Base-by-base conservation (phyloP, 2,113 vertebrate species). In the Neolamprologus kungweensis region DNA sequence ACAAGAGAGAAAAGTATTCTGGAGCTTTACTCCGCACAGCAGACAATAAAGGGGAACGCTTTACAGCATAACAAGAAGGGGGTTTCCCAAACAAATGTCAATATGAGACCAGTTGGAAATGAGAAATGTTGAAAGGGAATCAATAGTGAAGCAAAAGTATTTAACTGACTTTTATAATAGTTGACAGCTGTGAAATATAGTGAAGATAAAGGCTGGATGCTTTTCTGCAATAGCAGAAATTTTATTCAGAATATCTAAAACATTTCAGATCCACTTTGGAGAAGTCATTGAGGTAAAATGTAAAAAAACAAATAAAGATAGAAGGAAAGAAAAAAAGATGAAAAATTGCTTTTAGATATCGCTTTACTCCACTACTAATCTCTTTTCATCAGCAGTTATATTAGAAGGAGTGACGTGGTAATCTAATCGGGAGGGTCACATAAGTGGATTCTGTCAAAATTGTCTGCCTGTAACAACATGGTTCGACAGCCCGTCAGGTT, bases 151-250 rank as follows among this genome's bases (percentile, higher is more conserved):
- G 85, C 88, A 50, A 55, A 54, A 80, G 84, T 89, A 84, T 93
- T 95, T 93, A 93, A 92, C 89, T 93, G 89, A 95, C 73, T 89
- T 96, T 89, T 92, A 94, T 96, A 94, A 95, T 95, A 93, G 85
- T 94, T 95, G 83, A 80, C 57, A 35, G 35, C 82, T 91, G 78
- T 73, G 80, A 90, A 90, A 86, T 88, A 51, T 60, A 79, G 53
- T 53, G 26, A 21, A 12, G 37, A 85, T 14, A 4, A 71, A 79
- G 42, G 68, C 47, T 87, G 40, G 60, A 73, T 73, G 63, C 81
- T 92, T 92, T 92, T 91, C 90, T 54, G 19, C 17, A 5, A 7
- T 6, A 28, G 57, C 19, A 47, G 12, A 81, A 88, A 31, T 57
- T 40, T 9, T 71, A 47, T 35, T 26, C 50, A 75, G 57, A 45